Base-by-base conservation (phyloP, 2,113 vertebrate species). In the Orthonyx spaldingii region DNA sequence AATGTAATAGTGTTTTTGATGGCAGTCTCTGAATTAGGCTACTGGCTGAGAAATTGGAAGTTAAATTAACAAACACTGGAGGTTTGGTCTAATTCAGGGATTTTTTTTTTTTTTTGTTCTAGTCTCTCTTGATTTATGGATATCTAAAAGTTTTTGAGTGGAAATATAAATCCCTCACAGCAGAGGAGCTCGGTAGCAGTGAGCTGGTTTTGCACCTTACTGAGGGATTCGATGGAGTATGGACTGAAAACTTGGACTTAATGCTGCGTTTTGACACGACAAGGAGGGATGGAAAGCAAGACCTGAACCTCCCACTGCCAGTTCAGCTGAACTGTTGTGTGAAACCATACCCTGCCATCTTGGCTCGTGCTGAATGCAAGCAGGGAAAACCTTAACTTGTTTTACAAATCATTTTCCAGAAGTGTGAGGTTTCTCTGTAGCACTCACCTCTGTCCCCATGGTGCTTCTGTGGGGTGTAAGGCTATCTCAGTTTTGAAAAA, bases 1-100 rank as follows among this genome's bases (percentile, higher is more conserved):
- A 95, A 94, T 81, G 42, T 83, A 96, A 69, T 7, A 10, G 56
- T 86, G 56, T 24, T 88, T 96, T 89, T 95, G 93, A 71, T 93
- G 77, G 68, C 68, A 84, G 84, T 39, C 35, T 85, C 79, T 90
- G 90, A 95, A 57, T 93, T 70, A 90, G 79, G 39, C 85, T 87
- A 49, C 75, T 78, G 69, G 42, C 68, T 91, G 90, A 84, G 68
- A 91, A 92, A 92, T 44, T 72, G 35, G 32, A 94, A 90, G 55
- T 84, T 86, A 83, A 90, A 83, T 94, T 89, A 90, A 87, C 74
- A 88, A 86, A 71, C 20, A 13, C 35, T 63, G 22, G 46, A 88
- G 60, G n/a, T 70, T 23, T 64, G 84, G 33, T 96, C 60, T 91
- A 84, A 77, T 93, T 92, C 37, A 15, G 50, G 10, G 59, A 23